These are phyloP conservation scores for Chaetura pelagica DNA, from an alignment of 2,113 vertebrate species.

Conservation along the genomic window DNA sequence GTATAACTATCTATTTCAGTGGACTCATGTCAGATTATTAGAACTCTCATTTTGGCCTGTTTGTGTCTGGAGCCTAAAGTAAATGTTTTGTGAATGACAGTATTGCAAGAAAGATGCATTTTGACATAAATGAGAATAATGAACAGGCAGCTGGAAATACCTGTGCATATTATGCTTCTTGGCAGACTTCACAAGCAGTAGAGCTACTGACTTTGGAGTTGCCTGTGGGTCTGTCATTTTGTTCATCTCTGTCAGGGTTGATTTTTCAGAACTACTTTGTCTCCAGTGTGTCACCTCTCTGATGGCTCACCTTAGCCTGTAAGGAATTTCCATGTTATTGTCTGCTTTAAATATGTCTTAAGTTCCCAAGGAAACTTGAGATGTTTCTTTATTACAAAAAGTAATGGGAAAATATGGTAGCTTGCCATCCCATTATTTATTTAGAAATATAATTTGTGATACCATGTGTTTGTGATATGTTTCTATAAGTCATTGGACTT, in stretches of 20 bases:
- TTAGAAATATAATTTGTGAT: not conserved
- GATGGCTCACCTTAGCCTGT: not conserved
- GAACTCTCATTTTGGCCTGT: not conserved
- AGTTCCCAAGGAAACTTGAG: not conserved
- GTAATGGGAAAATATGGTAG: not conserved
- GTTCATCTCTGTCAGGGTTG: not conserved
- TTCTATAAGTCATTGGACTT: not conserved
- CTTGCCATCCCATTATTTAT: not conserved
- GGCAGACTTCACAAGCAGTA: conserved; percentile 12
- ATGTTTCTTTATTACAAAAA: not conserved
- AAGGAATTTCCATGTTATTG: not conserved
- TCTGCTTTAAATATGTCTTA: not conserved
- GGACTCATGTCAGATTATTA: not conserved
- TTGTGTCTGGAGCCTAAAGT: conserved; percentile 24
- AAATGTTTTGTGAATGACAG: not conserved
- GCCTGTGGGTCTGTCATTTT: conserved; percentile 55
- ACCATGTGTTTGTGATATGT: not conserved
- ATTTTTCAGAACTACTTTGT: conserved; percentile 55
- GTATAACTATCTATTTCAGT: not conserved
- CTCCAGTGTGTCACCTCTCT: not conserved
- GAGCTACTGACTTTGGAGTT: not conserved
- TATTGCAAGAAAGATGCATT: conserved; percentile 25
- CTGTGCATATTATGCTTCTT: conserved; percentile 28
- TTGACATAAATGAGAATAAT: conserved; percentile 59
- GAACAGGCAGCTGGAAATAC: conserved; percentile 64